Evolutionary conservation across 2,888 invertebrate genomes (phyloP), one percentile per base, ranked within the genome.

Genomic region (Alentia gelatinosa): DNA sequence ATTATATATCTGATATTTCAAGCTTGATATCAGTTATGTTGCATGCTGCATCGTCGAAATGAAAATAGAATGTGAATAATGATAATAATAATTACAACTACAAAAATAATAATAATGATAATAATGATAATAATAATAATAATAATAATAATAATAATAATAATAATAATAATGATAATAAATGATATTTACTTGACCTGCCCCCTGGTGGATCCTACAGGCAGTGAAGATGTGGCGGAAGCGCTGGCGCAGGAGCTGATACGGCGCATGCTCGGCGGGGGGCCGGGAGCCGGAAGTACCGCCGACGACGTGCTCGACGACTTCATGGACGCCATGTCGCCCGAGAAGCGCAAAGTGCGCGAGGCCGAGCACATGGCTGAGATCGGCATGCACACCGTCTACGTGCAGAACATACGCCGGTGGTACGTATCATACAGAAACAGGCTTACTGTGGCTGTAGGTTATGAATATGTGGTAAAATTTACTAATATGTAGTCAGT

Each of bases 281-380:
- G 75, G 1, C 39, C 40, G 5, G 89, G 89, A 7, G 40, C 74
- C 37, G 47, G 47, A 12, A 75, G 47, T 47, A 79, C 90, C n/a
- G 90, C 68, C 42, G 47, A 68, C 19, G 90, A 90, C 33, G 74
- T 90, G 5, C 90, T 90, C 1, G 90, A 90, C 23, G 90, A 74
- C 37, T 74, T 90, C 47, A 90, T 90, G 90, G 90, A 90, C 30
- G 90, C 68, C 47, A 79, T 90, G 79, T 90, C 90, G 7, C 90
- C 90, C 5, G 90, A 90, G 50, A 40, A 74, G 40, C 9, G 90
- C 15, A 90, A 74, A 37, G 90, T 79, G 7, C 79, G 90, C 1
- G 90, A 90, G 50, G 90, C 90, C 4, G 90, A 90, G 37, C 90
- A 90, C 83, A 75, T 90, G 79, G 68, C 74, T 30, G 90, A 90